Evolutionary conservation across 2,797 vertebrate genomes (phyloP).

Genomic region (Rhabdophis nuchalis): DNA sequence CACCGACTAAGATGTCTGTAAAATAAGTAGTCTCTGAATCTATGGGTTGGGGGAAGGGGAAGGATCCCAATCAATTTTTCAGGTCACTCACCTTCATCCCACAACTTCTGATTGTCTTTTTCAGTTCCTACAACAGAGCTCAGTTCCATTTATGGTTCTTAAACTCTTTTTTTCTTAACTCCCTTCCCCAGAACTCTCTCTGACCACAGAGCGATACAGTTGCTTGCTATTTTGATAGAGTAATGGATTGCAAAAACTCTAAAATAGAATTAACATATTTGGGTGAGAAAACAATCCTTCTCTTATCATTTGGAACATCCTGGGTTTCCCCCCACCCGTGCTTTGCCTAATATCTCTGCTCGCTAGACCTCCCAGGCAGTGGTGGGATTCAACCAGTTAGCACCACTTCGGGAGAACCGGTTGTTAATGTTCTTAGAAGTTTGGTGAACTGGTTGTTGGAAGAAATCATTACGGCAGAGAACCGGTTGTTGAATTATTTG

Average conservation of each 20-base stretch:
- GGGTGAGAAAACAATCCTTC: background rate
- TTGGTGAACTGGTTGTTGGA: too few species aligned
- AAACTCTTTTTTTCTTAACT: background rate
- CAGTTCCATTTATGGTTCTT: background rate
- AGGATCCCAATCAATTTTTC: background rate
- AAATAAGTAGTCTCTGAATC: background rate
- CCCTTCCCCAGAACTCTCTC: background rate
- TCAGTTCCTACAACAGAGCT: background rate
- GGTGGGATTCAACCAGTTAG: too few species aligned
- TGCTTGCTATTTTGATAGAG: background rate
- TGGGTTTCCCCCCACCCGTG: accelerated
- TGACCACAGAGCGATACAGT: background rate
- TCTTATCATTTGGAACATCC: background rate
- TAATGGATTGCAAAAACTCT: background rate
- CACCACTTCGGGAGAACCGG: too few species aligned
- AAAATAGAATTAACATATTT: background rate
- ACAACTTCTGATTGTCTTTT: background rate
- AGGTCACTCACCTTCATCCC: background rate
- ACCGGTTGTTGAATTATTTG: too few species aligned
- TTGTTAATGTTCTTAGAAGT: too few species aligned
- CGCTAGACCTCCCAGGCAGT: background rate
- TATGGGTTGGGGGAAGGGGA: background rate
- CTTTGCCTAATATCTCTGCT: background rate
- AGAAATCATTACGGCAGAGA: too few species aligned
- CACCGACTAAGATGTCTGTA: background rate